Evolutionary conservation across 2,888 invertebrate genomes (phyloP).

Genomic region (Sthenelais limicola): DNA sequence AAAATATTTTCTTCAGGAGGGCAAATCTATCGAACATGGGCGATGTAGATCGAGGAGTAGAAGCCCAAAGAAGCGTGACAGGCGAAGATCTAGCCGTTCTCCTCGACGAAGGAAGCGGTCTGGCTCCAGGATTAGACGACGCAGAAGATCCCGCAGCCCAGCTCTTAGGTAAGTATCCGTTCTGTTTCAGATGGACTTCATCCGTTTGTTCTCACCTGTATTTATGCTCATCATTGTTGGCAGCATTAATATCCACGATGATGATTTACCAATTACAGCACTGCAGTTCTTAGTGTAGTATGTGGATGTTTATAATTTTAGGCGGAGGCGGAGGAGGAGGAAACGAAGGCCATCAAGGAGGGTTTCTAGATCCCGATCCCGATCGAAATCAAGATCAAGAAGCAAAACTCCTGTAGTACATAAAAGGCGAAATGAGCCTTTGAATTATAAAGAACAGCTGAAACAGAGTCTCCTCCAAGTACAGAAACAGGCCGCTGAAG

Average conservation of each 20-base stretch:
- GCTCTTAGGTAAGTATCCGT: too few species aligned
- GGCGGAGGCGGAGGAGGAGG: constrained; percentile 27
- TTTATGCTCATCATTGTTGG: too few species aligned
- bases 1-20: background rate
- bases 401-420: constrained; percentile 4
- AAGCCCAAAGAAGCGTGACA: constrained; percentile 3
- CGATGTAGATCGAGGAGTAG: too few species aligned
- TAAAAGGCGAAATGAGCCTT: constrained; percentile 51
- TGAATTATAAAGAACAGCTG: constrained; percentile 68
- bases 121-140: background rate
- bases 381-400: constrained; percentile 9
- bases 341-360: constrained; percentile 22
- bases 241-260: too few species aligned
- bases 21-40: background rate
- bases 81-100: constrained; percentile 1
- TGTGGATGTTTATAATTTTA: too few species aligned
- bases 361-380: background rate
- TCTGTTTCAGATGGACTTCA: too few species aligned
- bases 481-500: constrained; percentile 48
- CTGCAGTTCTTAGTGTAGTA: too few species aligned
- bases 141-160: too few species aligned
- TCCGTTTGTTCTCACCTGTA: too few species aligned
- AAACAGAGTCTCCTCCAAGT: constrained; percentile 64
- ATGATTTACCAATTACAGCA: too few species aligned
- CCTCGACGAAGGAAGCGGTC: background rate